Conservation (phyloP, 2,888 invertebrate genomes). For the Pyralis farinalis region DNA sequence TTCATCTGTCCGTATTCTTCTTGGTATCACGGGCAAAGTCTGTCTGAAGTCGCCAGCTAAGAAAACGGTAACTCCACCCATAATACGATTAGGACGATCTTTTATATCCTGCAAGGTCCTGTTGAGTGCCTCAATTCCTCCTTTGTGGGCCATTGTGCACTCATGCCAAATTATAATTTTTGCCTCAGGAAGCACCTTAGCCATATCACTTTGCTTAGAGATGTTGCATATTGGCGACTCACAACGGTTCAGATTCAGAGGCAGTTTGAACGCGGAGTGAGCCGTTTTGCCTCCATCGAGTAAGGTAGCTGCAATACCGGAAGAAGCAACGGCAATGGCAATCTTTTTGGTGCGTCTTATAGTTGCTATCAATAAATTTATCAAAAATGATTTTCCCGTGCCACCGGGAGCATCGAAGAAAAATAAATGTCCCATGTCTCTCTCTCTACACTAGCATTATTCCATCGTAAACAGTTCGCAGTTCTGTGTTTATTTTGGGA, state of each 20-base stretch:
- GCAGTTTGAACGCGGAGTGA: conserved; percentile 16
- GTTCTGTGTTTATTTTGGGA: not conserved
- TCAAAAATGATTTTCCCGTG: conserved; percentile 7
- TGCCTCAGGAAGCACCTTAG: conserved; percentile 5
- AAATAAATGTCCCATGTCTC: conserved; percentile 1
- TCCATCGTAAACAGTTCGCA: not conserved
- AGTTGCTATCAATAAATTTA: conserved; percentile 7
- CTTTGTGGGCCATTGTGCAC: conserved; percentile 16
- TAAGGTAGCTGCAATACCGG: conserved; percentile 14
- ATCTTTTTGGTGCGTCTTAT: conserved; percentile 5
- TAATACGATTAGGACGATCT: conserved; percentile 7
- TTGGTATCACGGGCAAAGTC: conserved; percentile 13
- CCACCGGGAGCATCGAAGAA: conserved; percentile 7
- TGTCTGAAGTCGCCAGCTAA: conserved; percentile 14
- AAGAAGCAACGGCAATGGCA: conserved; percentile 13
- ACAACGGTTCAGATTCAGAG: conserved; percentile 10
- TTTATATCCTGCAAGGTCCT: conserved; percentile 14
- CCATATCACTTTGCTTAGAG: conserved; percentile 11
- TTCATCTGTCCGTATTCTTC: conserved; percentile 14
- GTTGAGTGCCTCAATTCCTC: conserved; percentile 10
- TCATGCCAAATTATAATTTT: conserved; percentile 11
- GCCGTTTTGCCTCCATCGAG: conserved; percentile 16
- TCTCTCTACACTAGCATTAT: conserved; percentile 2
- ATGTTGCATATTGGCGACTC: conserved; percentile 16
- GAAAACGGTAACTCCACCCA: conserved; percentile 13